phyloP scores from a whole-genome alignment of 2,888 invertebrate genomes.

The Megamerina dolium region DNA sequence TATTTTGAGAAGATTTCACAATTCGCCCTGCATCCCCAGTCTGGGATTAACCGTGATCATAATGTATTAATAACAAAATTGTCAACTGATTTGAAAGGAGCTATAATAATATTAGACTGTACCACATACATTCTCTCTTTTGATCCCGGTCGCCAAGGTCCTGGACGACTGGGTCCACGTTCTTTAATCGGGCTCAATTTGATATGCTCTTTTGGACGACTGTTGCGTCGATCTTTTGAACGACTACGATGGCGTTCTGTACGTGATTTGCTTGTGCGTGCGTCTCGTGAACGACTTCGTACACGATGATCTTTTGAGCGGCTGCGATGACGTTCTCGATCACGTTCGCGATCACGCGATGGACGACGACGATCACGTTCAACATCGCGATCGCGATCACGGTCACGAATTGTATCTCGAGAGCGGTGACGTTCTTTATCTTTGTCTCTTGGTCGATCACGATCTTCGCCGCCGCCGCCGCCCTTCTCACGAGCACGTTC shows the following conservation, averaged over 20 bases:
- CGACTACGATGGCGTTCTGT: slow-evolving; percentile 30
- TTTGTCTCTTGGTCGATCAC: slow-evolving; percentile 34
- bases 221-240: slow-evolving; percentile 30
- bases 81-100: no score
- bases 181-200: slow-evolving; percentile 39
- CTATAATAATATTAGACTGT: no score
- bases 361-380: slow-evolving; percentile 31
- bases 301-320: slow-evolving; percentile 19
- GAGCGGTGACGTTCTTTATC: no score
- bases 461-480: slow-evolving; percentile 12
- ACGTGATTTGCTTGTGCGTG: slow-evolving; percentile 23
- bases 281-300: slow-evolving; percentile 33
- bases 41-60: no score
- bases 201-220: slow-evolving; percentile 29
- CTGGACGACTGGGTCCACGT: slow-evolving; percentile 33
- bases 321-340: slow-evolving; percentile 13
- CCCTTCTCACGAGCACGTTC: slow-evolving; percentile 36
- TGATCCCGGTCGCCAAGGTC: no score
- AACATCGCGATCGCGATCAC: slow-evolving; percentile 45
- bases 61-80: no score
- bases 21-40: no score
- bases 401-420: slow-evolving; percentile 27
- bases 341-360: no score
- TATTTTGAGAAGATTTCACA: no score
- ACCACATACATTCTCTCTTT: slow-evolving; percentile 43